Percentiles rank a stretch among this genome's conserved stretches.
phyloP scores from a whole-genome alignment of 2,888 invertebrate genomes.

The Trisateles emortualis region DNA sequence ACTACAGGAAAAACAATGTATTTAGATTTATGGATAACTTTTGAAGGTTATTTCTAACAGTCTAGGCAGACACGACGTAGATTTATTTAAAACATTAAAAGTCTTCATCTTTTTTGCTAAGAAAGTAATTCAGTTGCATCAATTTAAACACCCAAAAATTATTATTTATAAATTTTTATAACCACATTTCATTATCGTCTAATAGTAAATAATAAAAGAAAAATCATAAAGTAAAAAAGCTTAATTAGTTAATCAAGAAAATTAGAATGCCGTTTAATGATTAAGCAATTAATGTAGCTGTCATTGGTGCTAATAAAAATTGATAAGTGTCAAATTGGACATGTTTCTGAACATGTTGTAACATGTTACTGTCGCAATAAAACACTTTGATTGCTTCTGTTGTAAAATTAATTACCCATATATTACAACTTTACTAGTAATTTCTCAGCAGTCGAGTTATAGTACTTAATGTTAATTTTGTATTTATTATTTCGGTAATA shows the following conservation, averaged over 20 bases:
- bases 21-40: no score
- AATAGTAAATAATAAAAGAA: background rate
- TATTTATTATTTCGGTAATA: constrained; percentile 1
- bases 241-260: constrained; percentile 13
- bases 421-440: constrained; percentile 38
- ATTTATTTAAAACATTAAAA: no score
- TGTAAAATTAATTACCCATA: constrained; percentile 46
- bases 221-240: background rate
- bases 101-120: no score
- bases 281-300: constrained; percentile 34
- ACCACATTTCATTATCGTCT: no score
- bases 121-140: no score
- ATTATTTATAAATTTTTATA: no score
- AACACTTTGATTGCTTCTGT: constrained; percentile 44
- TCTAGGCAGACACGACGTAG: no score
- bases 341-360: constrained; percentile 36
- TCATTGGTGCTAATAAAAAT: constrained; percentile 35
- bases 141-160: no score
- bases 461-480: constrained; percentile 8
- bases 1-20: no score
- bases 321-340: constrained; percentile 24
- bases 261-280: constrained; percentile 28
- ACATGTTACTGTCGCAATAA: constrained; percentile 35
- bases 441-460: constrained; percentile 18
- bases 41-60: no score